These are phyloP conservation scores for Oreochromis aureus DNA, from an alignment of 2,113 vertebrate genomes.

Conservation along the genomic window DNA sequence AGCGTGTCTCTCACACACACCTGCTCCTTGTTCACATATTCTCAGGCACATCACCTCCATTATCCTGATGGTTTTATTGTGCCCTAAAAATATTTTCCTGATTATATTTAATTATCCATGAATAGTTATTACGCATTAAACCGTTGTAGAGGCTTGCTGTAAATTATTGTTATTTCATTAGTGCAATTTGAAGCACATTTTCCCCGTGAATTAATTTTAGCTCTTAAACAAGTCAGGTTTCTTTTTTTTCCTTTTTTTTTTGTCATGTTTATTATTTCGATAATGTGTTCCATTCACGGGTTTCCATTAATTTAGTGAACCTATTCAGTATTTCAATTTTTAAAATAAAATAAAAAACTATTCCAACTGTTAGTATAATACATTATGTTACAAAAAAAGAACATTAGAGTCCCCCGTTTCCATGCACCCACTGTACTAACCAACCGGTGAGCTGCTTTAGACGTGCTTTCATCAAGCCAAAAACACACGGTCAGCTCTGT, in stretches of 20 bases:
- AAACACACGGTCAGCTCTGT: not conserved
- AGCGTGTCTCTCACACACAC: not conserved
- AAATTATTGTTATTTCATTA: slow-evolving; percentile 61
- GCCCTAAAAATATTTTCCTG: slow-evolving; percentile 33
- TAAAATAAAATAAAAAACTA: not conserved
- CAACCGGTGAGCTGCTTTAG: not conserved
- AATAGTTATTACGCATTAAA: slow-evolving; percentile 50
- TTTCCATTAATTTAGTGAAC: slow-evolving; percentile 29
- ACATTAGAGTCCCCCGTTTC: not conserved
- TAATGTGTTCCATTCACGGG: slow-evolving; percentile 32
- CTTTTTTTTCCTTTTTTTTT: not conserved
- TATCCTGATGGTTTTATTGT: slow-evolving; percentile 52
- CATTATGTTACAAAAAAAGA: not conserved
- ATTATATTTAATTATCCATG: slow-evolving; percentile 54
- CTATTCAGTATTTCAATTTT: slow-evolving; percentile 25
- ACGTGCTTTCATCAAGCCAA: not conserved
- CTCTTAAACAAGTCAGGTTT: slow-evolving; percentile 1
- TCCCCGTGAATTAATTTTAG: slow-evolving; percentile 41
- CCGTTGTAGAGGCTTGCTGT: slow-evolving; percentile 8
- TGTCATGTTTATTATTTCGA: slow-evolving; percentile 18
- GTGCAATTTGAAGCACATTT: slow-evolving; percentile 52
- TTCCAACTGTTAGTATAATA: not conserved
- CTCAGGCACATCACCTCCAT: slow-evolving; percentile 36
- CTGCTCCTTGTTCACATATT: slow-evolving; percentile 14
- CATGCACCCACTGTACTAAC: not conserved